Evolutionary conservation across 2,888 invertebrate genomes (phyloP).

Genomic region (Anthophora plumipes): DNA sequence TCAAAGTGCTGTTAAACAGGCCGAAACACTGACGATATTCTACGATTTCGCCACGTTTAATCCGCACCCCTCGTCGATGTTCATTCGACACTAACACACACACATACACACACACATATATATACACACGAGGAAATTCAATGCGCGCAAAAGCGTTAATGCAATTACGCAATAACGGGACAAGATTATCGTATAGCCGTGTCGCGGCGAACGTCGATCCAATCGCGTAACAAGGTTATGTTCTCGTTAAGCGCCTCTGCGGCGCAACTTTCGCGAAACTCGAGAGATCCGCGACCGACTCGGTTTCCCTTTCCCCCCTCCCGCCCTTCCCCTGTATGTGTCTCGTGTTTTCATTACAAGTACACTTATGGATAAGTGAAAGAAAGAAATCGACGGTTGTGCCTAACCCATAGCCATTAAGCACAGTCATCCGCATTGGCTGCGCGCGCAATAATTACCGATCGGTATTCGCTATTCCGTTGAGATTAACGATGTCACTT

Average conservation of each 20-base stretch:
- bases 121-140: constrained; percentile 27
- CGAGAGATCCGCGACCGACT: constrained; percentile 34
- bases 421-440: constrained; percentile 26
- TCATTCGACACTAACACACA: neutral
- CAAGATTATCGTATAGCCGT: constrained; percentile 58
- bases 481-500: constrained; percentile 63
- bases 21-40: constrained; percentile 2
- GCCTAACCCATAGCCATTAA: constrained; percentile 43
- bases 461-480: constrained; percentile 64
- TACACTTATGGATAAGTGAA: constrained; percentile 7
- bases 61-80: constrained; percentile 13
- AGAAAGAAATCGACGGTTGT: constrained; percentile 30
- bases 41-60: constrained; percentile 19
- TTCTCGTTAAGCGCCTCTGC: constrained; percentile 52
- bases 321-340: neutral
- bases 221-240: constrained; percentile 58
- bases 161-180: constrained; percentile 58
- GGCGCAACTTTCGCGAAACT: constrained; percentile 56
- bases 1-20: neutral
- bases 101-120: neutral
- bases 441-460: constrained; percentile 62
- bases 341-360: constrained; percentile 8
- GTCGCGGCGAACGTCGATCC: constrained; percentile 57
- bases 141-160: constrained; percentile 53
- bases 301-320: neutral